A percentile compares a stretch with the other conserved stretches of the same genome.
Conservation (phyloP, 2,113 vertebrate genomes). For the Cnemophilus loriae region DNA sequence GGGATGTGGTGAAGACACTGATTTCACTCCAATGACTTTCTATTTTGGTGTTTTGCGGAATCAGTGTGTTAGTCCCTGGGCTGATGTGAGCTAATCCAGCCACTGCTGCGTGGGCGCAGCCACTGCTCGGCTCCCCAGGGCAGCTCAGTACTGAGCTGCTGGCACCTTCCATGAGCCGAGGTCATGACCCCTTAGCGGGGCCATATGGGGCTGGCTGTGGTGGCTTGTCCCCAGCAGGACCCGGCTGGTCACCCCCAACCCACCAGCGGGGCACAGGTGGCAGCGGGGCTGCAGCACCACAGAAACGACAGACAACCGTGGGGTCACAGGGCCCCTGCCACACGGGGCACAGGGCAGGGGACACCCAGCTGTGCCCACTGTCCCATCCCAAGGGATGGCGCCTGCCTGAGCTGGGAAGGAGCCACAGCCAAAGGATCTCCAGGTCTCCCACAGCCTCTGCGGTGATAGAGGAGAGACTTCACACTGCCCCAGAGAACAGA, state of each 20-base stretch:
- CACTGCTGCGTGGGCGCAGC: not conserved
- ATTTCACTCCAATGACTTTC: conserved; percentile 57
- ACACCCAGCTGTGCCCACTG: fast-evolving
- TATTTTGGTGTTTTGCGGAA: conserved; percentile 26
- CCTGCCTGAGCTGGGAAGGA: not conserved
- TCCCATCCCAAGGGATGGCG: fast-evolving
- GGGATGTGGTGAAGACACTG: conserved; percentile 59
- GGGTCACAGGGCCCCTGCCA: fast-evolving
- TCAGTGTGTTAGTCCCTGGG: not conserved
- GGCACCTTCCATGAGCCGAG: fast-evolving
- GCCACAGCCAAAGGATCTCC: not conserved
- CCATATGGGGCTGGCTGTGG: fast-evolving
- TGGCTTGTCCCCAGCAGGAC: not conserved
- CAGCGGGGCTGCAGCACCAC: fast-evolving
- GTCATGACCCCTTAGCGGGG: not conserved
- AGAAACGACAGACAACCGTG: fast-evolving
- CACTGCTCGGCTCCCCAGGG: not conserved
- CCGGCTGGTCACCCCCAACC: not conserved
- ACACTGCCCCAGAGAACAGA: not conserved
- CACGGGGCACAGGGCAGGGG: not conserved
- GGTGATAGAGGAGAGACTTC: not conserved
- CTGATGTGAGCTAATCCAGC: not conserved
- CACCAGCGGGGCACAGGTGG: fast-evolving
- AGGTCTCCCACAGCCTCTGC: not conserved
- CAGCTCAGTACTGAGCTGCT: not conserved